A percentile compares a stretch with the other conserved stretches of the same genome.
Conservation (phyloP, 2,797 vertebrate species). For the Psittacula derbiana region DNA sequence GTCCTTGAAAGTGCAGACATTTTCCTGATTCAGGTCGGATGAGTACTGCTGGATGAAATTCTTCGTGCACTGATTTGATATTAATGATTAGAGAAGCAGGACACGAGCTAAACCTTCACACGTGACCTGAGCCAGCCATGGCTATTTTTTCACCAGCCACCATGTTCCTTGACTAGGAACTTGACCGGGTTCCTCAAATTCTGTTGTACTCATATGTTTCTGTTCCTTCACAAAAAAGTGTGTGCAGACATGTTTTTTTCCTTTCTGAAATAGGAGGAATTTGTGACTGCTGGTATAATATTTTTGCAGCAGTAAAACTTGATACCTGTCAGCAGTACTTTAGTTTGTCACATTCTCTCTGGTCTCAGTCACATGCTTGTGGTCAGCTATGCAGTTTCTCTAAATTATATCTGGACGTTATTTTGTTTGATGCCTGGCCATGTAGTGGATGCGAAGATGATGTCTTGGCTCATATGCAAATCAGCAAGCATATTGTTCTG, state of each 20-base stretch:
- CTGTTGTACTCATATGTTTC: neutral
- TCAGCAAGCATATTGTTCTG: neutral
- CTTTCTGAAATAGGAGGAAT: neutral
- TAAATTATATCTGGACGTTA: neutral
- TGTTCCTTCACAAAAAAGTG: neutral
- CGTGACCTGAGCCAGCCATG: rapidly evolving
- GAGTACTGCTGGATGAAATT: neutral
- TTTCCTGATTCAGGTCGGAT: neutral
- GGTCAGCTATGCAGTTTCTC: neutral
- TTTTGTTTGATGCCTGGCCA: neutral
- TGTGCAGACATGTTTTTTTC: neutral
- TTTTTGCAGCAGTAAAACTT: neutral
- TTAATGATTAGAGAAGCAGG: neutral
- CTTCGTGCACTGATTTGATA: neutral
- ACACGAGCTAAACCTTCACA: neutral
- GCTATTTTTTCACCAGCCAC: neutral
- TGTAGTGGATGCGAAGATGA: neutral
- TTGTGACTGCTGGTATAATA: neutral
- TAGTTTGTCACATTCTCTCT: neutral
- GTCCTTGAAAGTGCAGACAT: rapidly evolving
- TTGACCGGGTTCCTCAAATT: neutral
- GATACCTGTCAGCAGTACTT: neutral
- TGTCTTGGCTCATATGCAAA: neutral
- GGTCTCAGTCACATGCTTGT: neutral
- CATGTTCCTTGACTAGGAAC: neutral